Evolutionary conservation across 2,113 vertebrate genomes (phyloP).

Genomic region (Corythornis cristatus): DNA sequence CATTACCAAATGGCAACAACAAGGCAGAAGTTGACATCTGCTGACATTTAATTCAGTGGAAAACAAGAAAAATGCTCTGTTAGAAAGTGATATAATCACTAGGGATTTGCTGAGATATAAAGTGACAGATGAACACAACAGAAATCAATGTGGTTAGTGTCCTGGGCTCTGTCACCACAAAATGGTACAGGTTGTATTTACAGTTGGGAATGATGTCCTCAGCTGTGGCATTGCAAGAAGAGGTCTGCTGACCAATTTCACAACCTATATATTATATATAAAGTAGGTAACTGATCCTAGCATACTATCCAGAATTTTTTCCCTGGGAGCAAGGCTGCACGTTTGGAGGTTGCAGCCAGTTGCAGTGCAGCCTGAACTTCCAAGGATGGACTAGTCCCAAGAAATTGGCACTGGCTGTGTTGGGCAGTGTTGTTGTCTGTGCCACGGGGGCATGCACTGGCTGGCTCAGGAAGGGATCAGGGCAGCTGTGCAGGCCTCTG

Average conservation of each 20-base stretch:
- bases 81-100: conserved; percentile 9
- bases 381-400: neutral
- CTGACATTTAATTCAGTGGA: conserved; percentile 50
- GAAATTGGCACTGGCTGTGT: neutral
- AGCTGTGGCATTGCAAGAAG: neutral
- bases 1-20: conserved; percentile 6
- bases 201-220: neutral
- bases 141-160: conserved; percentile 13
- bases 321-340: neutral
- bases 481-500: neutral
- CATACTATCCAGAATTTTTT: neutral
- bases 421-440: neutral
- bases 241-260: neutral
- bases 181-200: neutral
- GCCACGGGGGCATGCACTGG: neutral
- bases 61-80: conserved; percentile 15
- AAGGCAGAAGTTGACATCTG: conserved; percentile 40
- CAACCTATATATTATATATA: neutral
- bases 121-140: neutral
- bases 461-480: neutral
- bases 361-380: neutral
- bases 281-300: neutral
- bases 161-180: neutral
- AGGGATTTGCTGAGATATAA: neutral
- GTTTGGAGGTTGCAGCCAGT: neutral